These are phyloP conservation scores for Limnephilus marmoratus DNA, from an alignment of 2,888 invertebrate genomes.

Conservation along the genomic window DNA sequence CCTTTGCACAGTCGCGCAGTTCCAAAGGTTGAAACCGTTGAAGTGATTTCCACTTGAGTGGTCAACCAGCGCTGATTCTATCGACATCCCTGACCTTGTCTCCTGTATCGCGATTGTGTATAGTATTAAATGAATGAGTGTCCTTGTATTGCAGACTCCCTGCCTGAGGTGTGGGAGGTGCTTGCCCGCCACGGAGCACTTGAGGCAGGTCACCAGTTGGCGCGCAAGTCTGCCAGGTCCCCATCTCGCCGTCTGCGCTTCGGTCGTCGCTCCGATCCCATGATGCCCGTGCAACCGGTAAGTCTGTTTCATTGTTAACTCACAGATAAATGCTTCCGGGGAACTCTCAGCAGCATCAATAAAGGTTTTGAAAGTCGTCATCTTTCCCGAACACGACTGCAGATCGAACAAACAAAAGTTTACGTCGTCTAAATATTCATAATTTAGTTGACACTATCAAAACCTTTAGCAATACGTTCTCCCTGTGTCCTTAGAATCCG, in stretches of 20 bases:
- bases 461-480: no score
- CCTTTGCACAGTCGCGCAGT: background rate
- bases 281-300: slow-evolving; percentile 76
- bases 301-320: slow-evolving; percentile 16
- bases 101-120: background rate
- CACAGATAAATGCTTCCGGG: no score
- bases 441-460: no score
- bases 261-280: slow-evolving; percentile 85
- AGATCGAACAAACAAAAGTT: no score
- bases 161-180: slow-evolving; percentile 64
- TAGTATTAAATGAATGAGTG: background rate
- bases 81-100: background rate
- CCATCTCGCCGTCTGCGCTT: slow-evolving; percentile 87
- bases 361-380: no score
- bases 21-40: background rate
- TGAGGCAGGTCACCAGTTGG: slow-evolving; percentile 82
- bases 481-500: no score
- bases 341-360: no score
- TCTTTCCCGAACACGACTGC: no score
- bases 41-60: background rate
- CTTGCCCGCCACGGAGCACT: slow-evolving; percentile 77
- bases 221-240: slow-evolving; percentile 87
- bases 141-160: slow-evolving; percentile 49
- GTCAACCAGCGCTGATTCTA: background rate
- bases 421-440: no score